Conservation (phyloP, 1,140 invertebrate species). For the Caenorhabditis latens region DNA sequence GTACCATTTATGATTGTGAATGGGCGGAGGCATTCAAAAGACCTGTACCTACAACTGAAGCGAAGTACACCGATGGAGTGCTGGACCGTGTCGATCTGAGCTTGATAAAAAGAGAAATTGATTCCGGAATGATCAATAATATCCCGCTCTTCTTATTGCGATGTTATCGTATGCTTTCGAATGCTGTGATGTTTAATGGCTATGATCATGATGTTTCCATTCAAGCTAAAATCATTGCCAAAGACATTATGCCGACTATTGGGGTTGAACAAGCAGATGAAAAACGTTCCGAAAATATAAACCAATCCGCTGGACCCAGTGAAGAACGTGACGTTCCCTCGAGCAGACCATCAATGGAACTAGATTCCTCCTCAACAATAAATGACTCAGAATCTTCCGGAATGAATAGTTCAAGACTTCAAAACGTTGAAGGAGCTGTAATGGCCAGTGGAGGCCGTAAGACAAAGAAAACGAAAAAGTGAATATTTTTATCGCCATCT, state of each 20-base stretch:
- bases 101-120: conserved; percentile 6
- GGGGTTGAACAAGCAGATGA: too few relatives aligned
- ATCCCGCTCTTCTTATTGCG: not conserved
- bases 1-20: not conserved
- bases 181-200: conserved; percentile 24
- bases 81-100: not conserved
- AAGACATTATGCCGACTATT: not conserved
- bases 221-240: not conserved
- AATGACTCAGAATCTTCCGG: too few relatives aligned
- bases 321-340: not conserved
- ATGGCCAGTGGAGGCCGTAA: too few relatives aligned
- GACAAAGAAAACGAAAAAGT: too few relatives aligned
- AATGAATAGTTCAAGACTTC: too few relatives aligned
- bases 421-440: too few relatives aligned
- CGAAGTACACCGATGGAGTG: not conserved
- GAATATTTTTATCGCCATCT: too few relatives aligned
- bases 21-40: not conserved
- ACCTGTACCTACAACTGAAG: not conserved
- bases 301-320: not conserved
- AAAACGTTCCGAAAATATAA: too few relatives aligned
- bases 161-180: not conserved
- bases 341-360: not conserved
- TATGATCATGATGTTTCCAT: conserved; percentile 38
- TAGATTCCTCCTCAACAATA: not conserved
- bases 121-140: not conserved